These are phyloP conservation scores for Tyrophagus putrescentiae DNA, from an alignment of 1,140 invertebrate species.

Conservation along the genomic window DNA sequence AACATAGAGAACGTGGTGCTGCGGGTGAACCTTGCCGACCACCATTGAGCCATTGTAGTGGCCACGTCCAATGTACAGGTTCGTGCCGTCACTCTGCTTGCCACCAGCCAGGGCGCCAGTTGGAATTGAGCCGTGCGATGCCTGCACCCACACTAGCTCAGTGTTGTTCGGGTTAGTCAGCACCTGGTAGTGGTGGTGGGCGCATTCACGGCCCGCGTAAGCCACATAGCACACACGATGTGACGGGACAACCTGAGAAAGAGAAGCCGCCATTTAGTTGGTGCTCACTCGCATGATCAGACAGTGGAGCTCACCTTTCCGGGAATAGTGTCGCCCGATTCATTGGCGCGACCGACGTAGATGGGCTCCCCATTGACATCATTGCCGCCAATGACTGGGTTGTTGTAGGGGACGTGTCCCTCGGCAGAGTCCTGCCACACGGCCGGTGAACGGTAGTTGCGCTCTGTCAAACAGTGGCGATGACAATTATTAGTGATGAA, in stretches of 20 bases:
- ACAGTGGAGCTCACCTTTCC: conserved; percentile 38
- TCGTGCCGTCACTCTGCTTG: conserved; percentile 23
- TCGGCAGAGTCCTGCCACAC: background rate
- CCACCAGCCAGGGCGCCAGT: conserved; percentile 36
- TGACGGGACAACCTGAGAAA: conserved; percentile 39
- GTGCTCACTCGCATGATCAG: background rate
- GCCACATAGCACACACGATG: conserved; percentile 56
- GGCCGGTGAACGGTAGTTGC: background rate
- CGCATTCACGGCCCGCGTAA: conserved; percentile 49
- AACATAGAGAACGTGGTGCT: conserved; percentile 27
- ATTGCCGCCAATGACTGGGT: conserved; percentile 50
- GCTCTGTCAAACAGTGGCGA: background rate
- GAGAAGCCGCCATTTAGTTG: background rate
- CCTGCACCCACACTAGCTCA: conserved; percentile 46
- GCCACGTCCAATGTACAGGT: conserved; percentile 27
- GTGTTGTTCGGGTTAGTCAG: conserved; percentile 11
- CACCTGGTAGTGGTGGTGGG: conserved; percentile 30
- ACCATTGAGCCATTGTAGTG: conserved; percentile 27
- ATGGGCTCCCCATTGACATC: conserved; percentile 44
- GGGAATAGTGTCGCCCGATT: conserved; percentile 41
- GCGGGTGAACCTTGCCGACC: conserved; percentile 32
- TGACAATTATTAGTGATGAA: too few relatives aligned
- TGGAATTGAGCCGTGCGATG: conserved; percentile 46
- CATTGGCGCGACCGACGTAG: conserved; percentile 42
- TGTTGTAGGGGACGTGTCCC: conserved; percentile 12